Evolutionary conservation across 2,797 vertebrate species (phyloP).

Genomic region (Peromyscus nudipes): DNA sequence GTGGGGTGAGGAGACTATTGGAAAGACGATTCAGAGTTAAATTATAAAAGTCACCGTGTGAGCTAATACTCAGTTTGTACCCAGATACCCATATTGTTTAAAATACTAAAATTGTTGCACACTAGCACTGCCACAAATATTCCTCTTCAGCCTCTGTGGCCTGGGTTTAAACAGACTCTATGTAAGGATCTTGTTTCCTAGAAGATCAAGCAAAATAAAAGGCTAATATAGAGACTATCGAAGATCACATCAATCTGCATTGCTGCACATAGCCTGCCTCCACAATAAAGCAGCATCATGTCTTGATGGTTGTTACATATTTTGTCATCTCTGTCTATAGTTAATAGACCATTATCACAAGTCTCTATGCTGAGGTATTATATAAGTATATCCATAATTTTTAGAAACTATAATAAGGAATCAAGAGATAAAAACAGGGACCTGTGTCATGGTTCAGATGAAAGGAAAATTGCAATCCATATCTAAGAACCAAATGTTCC

Average conservation of each 20-base stretch:
- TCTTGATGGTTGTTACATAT: not conserved
- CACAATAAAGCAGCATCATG: not conserved
- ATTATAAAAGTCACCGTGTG: not conserved
- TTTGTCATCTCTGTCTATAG: not conserved
- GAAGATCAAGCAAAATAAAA: not conserved
- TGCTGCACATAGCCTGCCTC: not conserved
- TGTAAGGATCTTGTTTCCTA: not conserved
- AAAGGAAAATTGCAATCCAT: conserved; percentile 4
- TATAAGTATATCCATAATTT: not conserved
- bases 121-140: not conserved
- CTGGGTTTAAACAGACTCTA: not conserved
- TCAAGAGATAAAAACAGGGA: not conserved
- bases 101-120: conserved; percentile 10
- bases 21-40: not conserved
- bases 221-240: not conserved
- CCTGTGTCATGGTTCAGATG: not conserved
- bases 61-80: not conserved
- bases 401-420: not conserved
- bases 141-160: not conserved
- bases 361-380: not conserved
- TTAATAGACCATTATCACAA: not conserved
- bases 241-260: not conserved
- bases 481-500: conserved; percentile 36
- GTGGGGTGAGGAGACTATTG: not conserved
- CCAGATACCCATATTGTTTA: not conserved